Evolutionary conservation across 1,140 invertebrate genomes (phyloP).

Genomic region (Pararge aegeria): DNA sequence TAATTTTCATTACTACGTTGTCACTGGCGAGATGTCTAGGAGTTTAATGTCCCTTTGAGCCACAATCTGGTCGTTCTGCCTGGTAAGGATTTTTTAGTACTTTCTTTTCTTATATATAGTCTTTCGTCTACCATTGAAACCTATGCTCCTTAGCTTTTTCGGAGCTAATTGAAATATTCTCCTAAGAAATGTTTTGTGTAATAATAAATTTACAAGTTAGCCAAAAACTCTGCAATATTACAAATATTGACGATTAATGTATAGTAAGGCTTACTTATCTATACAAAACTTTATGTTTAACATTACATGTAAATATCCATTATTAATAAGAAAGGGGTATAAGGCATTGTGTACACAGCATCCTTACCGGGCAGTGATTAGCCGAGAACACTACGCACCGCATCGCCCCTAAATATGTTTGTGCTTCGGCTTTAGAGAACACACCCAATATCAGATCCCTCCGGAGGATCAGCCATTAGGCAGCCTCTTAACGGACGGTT

Average conservation of each 20-base stretch:
- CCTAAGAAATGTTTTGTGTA: too few species aligned
- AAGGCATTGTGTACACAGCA: constrained; percentile 52
- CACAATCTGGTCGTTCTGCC: too few species aligned
- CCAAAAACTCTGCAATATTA: too few species aligned
- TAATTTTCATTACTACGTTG: too few species aligned
- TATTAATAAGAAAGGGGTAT: constrained; percentile 67
- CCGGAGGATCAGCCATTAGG: constrained; percentile 71
- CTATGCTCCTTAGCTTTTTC: too few species aligned
- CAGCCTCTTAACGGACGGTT: constrained; percentile 75
- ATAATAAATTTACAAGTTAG: too few species aligned
- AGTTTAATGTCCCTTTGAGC: too few species aligned
- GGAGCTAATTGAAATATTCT: too few species aligned
- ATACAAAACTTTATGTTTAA: not conserved
- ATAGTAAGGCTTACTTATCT: not conserved
- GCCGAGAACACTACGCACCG: constrained; percentile 56
- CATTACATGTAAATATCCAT: not conserved
- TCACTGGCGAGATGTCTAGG: too few species aligned
- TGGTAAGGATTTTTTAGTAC: too few species aligned
- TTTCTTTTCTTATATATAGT: too few species aligned
- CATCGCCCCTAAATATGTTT: constrained; percentile 77
- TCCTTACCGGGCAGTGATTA: constrained; percentile 63
- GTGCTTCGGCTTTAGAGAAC: constrained; percentile 67
- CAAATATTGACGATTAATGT: not conserved
- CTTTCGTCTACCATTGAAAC: too few species aligned
- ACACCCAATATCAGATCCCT: constrained; percentile 71